A percentile compares a stretch with the other conserved stretches of the same genome.
These are phyloP conservation scores for Tapera naevia DNA, from an alignment of 2,797 vertebrate species.

Conservation along the genomic window DNA sequence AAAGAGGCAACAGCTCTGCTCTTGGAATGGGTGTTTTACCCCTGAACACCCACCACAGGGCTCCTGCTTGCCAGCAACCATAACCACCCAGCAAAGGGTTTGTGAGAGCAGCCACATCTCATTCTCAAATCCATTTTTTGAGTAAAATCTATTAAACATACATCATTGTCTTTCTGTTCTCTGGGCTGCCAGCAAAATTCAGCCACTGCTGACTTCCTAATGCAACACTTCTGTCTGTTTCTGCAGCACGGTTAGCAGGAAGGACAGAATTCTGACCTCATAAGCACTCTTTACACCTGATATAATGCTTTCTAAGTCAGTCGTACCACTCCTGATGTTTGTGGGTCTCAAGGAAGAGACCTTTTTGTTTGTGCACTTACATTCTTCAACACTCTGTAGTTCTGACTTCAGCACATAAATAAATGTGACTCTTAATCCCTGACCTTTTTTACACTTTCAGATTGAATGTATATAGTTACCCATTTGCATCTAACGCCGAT, in stretches of 20 bases:
- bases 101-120: not conserved
- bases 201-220: not conserved
- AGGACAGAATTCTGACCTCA: constrained; percentile 38
- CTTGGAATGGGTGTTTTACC: not conserved
- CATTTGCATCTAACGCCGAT: not conserved
- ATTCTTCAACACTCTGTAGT: not conserved
- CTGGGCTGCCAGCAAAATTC: not conserved
- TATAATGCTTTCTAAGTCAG: not conserved
- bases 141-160: not conserved
- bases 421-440: not conserved
- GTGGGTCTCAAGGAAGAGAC: constrained; percentile 2
- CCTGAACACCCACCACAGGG: not conserved
- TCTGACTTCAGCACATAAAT: not conserved
- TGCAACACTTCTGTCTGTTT: constrained; percentile 6
- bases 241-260: constrained; percentile 49
- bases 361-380: not conserved
- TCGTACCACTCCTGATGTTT: not conserved
- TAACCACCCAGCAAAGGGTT: not conserved
- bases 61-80: not conserved
- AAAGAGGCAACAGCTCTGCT: not conserved
- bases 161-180: not conserved
- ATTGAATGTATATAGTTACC: not conserved
- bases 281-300: constrained; percentile 9
- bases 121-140: not conserved
- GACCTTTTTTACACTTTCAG: not conserved